These are phyloP conservation scores for Tragulus kanchil DNA, from an alignment of 2,113 vertebrate species.

Conservation along the genomic window DNA sequence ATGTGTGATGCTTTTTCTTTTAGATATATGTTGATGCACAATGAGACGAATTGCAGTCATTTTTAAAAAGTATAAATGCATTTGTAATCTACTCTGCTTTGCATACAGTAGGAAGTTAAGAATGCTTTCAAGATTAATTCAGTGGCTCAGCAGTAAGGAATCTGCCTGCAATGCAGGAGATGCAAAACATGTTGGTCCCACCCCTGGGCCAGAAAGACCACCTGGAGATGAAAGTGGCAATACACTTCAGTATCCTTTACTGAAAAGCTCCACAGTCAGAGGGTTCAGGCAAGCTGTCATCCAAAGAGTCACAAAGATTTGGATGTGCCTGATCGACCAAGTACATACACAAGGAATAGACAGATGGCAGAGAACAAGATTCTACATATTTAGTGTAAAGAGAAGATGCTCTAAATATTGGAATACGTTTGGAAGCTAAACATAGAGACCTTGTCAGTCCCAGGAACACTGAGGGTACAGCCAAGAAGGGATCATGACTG, in stretches of 20 bases:
- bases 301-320: not conserved
- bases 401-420: not conserved
- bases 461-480: accelerated
- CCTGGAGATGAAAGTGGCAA: not conserved
- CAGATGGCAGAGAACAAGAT: not conserved
- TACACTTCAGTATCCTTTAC: not conserved
- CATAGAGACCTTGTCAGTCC: not conserved
- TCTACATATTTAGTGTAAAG: not conserved
- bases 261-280: not conserved
- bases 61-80: constrained; percentile 25
- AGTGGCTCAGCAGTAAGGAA: not conserved
- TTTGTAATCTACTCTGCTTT: not conserved
- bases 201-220: not conserved
- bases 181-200: not conserved
- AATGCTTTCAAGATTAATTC: constrained; percentile 50
- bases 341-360: not conserved
- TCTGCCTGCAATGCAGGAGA: not conserved
- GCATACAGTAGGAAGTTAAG: constrained; percentile 1
- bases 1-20: constrained; percentile 57
- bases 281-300: not conserved
- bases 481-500: not conserved
- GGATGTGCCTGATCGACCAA: not conserved
- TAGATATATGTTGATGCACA: not conserved
- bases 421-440: constrained; percentile 13
- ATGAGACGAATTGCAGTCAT: constrained; percentile 35